Conservation (phyloP, 1,140 invertebrate genomes). For the Pogonomyrmex californicus region DNA sequence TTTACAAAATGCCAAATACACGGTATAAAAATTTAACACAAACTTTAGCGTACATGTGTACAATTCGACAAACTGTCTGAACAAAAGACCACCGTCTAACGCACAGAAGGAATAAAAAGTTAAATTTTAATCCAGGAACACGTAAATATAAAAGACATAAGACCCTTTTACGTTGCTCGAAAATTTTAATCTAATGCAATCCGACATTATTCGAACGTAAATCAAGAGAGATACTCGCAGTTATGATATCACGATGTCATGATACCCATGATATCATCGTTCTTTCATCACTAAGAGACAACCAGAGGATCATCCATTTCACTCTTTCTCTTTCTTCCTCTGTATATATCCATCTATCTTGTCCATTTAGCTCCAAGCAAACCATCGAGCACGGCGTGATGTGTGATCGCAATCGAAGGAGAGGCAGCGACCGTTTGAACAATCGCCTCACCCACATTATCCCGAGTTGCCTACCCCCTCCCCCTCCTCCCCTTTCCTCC, state of each 20-base stretch:
- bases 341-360: constrained; percentile 42
- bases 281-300: constrained; percentile 37
- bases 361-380: constrained; percentile 33
- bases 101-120: background rate
- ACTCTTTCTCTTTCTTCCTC: constrained; percentile 59
- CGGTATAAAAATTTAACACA: background rate
- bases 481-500: background rate
- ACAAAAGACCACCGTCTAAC: background rate
- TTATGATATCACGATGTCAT: background rate
- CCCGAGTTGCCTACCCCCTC: constrained; percentile 47
- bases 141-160: background rate
- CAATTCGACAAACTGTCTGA: background rate
- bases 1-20: background rate
- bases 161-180: background rate
- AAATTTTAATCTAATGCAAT: background rate
- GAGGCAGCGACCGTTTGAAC: constrained; percentile 57
- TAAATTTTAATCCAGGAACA: background rate
- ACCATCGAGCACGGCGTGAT: constrained; percentile 33
- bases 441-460: constrained; percentile 60
- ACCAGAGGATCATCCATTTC: constrained; percentile 10
- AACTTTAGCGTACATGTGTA: background rate
- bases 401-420: constrained; percentile 53
- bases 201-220: background rate
- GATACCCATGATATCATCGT: constrained; percentile 11
- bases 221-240: background rate